A percentile compares a stretch with the other conserved stretches of the same genome.
Conservation (phyloP, 2,888 invertebrate species). For the Ophioninae sp. region DNA sequence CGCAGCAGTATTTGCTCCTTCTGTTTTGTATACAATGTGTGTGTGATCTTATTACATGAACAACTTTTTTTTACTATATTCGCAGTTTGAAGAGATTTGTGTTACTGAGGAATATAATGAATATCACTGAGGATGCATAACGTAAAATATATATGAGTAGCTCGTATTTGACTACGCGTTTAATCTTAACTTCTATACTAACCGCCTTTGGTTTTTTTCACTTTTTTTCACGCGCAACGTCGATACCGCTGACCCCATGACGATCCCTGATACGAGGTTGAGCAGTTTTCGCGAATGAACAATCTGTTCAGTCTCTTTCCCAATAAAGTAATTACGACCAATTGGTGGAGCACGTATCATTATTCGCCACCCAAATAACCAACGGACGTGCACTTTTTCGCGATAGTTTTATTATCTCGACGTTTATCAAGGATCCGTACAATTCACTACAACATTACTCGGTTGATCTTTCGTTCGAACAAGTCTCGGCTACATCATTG, state of each 20-base stretch:
- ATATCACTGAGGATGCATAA: constrained; percentile 1
- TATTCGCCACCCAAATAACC: background rate
- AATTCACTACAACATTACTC: background rate
- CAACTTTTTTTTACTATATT: constrained; percentile 35
- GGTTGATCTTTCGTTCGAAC: background rate
- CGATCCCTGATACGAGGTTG: background rate
- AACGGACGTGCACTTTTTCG: background rate
- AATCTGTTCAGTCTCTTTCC: constrained; percentile 21
- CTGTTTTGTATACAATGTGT: constrained; percentile 33
- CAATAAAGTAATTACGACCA: constrained; percentile 21
- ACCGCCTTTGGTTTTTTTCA: constrained; percentile 2
- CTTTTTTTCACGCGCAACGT: constrained; percentile 4
- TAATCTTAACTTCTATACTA: constrained; percentile 18
- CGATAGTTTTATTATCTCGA: background rate
- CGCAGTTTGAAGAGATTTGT: constrained; percentile 42
- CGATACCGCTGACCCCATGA: constrained; percentile 11
- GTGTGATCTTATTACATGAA: constrained; percentile 20
- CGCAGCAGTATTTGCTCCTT: constrained; percentile 38
- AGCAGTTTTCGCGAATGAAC: constrained; percentile 12
- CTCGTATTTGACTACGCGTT: constrained; percentile 38
- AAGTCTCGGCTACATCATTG: background rate
- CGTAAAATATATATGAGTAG: constrained; percentile 38
- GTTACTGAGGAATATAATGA: constrained; percentile 44
- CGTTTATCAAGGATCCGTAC: background rate
- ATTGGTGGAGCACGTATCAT: background rate